Percentiles rank a stretch among this genome's conserved stretches.
Conservation (phyloP, 2,888 invertebrate genomes). For the Lasioglossum calceatum region DNA sequence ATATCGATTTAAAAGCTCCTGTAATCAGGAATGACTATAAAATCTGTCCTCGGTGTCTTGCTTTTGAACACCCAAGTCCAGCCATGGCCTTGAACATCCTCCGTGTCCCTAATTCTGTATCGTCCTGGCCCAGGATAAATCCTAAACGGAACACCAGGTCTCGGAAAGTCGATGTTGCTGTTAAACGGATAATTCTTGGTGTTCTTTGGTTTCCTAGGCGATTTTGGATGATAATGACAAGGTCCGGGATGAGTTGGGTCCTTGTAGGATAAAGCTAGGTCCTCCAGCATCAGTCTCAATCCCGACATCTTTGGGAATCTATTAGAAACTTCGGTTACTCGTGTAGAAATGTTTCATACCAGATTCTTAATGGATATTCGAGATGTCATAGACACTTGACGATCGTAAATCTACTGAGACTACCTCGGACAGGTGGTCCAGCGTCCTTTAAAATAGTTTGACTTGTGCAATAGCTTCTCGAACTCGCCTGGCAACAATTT, state of each 20-base stretch:
- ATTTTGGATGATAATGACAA: conserved; percentile 81
- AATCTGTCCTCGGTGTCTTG: conserved; percentile 57
- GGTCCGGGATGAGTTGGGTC: conserved; percentile 86
- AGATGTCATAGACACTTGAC: neutral
- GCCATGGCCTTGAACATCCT: conserved; percentile 67
- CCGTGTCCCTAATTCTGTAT: conserved; percentile 53
- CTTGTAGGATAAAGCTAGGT: conserved; percentile 85
- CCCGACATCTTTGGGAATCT: conserved; percentile 83
- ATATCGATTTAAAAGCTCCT: conserved; percentile 39
- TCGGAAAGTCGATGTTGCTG: conserved; percentile 41
- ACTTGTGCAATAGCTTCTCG: conserved; percentile 61
- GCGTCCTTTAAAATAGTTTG: conserved; percentile 69
- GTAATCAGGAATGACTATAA: conserved; percentile 21
- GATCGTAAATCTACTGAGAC: conserved; percentile 22
- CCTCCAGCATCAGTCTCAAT: conserved; percentile 85
- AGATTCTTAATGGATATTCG: neutral
- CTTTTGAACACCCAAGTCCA: conserved; percentile 71
- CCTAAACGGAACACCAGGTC: conserved; percentile 26
- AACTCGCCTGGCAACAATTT: conserved; percentile 57
- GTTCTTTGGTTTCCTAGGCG: conserved; percentile 23
- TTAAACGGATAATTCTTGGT: conserved; percentile 62
- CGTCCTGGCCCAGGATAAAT: conserved; percentile 71
- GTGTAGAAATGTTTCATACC: neutral
- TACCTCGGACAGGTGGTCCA: conserved; percentile 68
- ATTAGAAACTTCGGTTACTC: neutral